phyloP scores from a whole-genome alignment of 2,797 vertebrate genomes.

The Streptopelia turtur region DNA sequence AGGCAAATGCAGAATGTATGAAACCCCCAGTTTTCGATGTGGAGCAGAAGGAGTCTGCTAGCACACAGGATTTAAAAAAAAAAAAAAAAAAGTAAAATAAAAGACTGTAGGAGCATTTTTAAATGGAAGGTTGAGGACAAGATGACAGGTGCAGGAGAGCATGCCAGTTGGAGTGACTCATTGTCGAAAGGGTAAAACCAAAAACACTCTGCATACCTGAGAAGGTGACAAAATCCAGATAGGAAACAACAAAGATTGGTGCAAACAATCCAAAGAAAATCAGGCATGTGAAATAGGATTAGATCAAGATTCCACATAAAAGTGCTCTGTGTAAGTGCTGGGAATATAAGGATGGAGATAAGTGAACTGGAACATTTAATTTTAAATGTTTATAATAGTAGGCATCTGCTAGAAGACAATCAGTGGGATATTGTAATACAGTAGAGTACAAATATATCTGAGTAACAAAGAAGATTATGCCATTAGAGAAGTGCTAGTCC shows the following conservation, averaged over 20 bases:
- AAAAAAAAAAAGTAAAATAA: not conserved
- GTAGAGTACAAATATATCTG: not conserved
- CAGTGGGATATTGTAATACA: not conserved
- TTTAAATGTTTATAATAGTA: not conserved
- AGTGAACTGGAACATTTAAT: not conserved
- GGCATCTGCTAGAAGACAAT: not conserved
- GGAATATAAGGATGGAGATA: not conserved
- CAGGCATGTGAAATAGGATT: not conserved
- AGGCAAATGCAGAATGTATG: not conserved
- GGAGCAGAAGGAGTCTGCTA: not conserved
- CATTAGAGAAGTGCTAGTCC: not conserved
- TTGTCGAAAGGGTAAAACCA: not conserved
- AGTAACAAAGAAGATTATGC: not conserved
- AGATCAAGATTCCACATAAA: not conserved
- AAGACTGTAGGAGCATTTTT: not conserved
- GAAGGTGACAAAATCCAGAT: not conserved
- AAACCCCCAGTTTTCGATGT: not conserved
- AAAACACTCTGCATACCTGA: not conserved
- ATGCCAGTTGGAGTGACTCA: not conserved
- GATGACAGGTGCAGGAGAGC: constrained; percentile 16
- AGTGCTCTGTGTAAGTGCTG: not conserved
- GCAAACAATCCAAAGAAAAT: not conserved
- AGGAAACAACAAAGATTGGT: not conserved
- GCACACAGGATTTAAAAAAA: not conserved
- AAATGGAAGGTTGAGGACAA: not conserved